A percentile compares a stretch with the other conserved stretches of the same genome.
phyloP scores from a whole-genome alignment of 2,888 invertebrate genomes.

The Carterocephalus palaemon region DNA sequence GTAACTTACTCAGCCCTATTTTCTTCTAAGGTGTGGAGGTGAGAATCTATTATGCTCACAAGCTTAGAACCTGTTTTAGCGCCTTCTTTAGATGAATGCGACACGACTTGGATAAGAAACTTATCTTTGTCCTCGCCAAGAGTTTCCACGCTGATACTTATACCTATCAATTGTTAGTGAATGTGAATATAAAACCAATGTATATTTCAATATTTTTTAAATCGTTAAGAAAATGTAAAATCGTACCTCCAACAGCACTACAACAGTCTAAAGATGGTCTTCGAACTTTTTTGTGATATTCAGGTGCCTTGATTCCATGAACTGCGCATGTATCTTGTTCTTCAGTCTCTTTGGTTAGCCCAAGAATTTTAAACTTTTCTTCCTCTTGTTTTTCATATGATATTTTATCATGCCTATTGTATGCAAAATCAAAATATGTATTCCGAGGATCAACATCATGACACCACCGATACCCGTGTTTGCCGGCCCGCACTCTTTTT shows the following conservation, averaged over 20 bases:
- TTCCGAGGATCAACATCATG: constrained; percentile 63
- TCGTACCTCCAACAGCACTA: constrained; percentile 66
- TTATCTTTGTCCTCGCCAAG: constrained; percentile 70
- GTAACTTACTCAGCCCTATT: constrained; percentile 76
- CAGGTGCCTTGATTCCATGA: constrained; percentile 45
- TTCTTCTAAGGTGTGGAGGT: constrained; percentile 82
- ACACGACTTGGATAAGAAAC: constrained; percentile 80
- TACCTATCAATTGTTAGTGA: constrained; percentile 42
- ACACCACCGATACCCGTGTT: constrained; percentile 67
- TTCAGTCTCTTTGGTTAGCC: constrained; percentile 42
- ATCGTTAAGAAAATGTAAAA: constrained; percentile 1
- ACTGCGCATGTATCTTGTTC: constrained; percentile 30
- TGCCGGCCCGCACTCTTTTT: constrained; percentile 56
- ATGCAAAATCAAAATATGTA: constrained; percentile 65
- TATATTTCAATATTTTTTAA: not conserved
- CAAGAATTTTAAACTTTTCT: constrained; percentile 55
- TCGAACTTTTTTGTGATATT: constrained; percentile 49
- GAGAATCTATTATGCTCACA: constrained; percentile 78
- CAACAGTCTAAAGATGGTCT: constrained; percentile 69
- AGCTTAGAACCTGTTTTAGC: constrained; percentile 79
- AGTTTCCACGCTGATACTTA: constrained; percentile 65
- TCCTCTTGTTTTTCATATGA: constrained; percentile 40
- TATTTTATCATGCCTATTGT: constrained; percentile 57
- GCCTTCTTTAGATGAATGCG: constrained; percentile 77
- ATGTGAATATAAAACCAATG: not conserved